Conservation (phyloP, 2,797 vertebrate genomes). For the Sebastolobus altivelis region DNA sequence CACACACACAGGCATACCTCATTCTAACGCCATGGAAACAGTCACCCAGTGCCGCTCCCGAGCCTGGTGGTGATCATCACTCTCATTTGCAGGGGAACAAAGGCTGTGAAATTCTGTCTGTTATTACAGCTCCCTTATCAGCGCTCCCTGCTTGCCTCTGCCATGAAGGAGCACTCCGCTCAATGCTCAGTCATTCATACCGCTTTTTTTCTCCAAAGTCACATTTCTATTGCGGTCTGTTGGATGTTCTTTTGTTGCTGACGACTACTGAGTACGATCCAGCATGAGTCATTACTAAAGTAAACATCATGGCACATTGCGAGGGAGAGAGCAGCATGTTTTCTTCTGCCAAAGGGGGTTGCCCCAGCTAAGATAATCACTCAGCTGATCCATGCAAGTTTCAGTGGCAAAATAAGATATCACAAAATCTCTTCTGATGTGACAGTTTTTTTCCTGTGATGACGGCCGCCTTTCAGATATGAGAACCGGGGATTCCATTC, state of each 20-base stretch:
- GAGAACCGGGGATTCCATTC: constrained; percentile 58
- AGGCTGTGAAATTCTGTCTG: constrained; percentile 66
- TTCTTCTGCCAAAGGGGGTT: constrained; percentile 56
- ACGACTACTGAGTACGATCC: constrained; percentile 64
- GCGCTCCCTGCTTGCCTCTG: constrained; percentile 60
- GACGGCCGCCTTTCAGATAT: constrained; percentile 30
- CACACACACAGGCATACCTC: constrained; percentile 44
- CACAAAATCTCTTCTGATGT: constrained; percentile 3
- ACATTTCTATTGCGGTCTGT: constrained; percentile 67
- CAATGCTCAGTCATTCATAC: constrained; percentile 74
- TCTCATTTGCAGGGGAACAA: constrained; percentile 75
- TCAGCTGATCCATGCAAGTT: constrained; percentile 8
- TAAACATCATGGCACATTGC: constrained; percentile 65
- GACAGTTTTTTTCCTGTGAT: constrained; percentile 13
- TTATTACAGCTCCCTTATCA: constrained; percentile 75
- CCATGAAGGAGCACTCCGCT: constrained; percentile 68
- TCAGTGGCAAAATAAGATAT: constrained; percentile 1
- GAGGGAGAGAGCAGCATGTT: constrained; percentile 53
- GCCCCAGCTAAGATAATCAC: constrained; percentile 53
- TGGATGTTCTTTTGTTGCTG: constrained; percentile 72
- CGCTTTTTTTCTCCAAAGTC: constrained; percentile 39
- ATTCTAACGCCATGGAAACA: constrained; percentile 76
- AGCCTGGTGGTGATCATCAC: constrained; percentile 67
- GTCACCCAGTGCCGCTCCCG: constrained; percentile 62
- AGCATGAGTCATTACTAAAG: constrained; percentile 72